phyloP scores from a whole-genome alignment of 2,797 vertebrate species.

The Gymnopithys bicolor region DNA sequence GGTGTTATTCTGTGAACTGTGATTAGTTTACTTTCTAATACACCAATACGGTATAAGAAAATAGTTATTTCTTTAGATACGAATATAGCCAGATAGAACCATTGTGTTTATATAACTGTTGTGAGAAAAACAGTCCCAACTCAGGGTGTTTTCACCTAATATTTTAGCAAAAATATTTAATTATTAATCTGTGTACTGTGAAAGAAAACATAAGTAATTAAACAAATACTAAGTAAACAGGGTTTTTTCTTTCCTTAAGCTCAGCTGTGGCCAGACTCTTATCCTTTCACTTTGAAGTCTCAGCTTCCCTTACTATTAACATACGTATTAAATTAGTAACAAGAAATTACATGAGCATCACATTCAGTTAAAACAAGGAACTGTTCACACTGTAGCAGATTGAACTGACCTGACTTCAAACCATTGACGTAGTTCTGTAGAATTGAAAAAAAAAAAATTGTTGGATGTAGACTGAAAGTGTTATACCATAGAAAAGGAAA shows the following conservation, averaged over 20 bases:
- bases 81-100: neutral
- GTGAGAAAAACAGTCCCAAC: neutral
- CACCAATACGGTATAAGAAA: neutral
- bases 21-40: neutral
- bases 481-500: neutral
- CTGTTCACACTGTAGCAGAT: neutral
- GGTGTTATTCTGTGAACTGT: neutral
- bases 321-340: neutral
- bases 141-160: neutral
- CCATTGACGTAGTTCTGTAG: neutral
- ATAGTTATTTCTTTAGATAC: neutral
- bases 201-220: neutral
- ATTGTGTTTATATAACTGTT: fast-evolving
- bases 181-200: neutral
- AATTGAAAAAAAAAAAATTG: neutral
- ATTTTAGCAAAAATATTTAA: neutral
- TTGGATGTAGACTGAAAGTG: neutral
- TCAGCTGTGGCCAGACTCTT: neutral
- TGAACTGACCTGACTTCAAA: neutral
- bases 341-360: neutral
- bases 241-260: neutral
- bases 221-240: neutral
- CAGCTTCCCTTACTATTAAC: neutral
- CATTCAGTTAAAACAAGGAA: neutral
- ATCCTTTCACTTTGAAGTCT: neutral